Percentiles rank a stretch among this genome's conserved stretches.
These are phyloP conservation scores for Podabrus alpinus DNA, from an alignment of 2,888 invertebrate species.

Conservation along the genomic window DNA sequence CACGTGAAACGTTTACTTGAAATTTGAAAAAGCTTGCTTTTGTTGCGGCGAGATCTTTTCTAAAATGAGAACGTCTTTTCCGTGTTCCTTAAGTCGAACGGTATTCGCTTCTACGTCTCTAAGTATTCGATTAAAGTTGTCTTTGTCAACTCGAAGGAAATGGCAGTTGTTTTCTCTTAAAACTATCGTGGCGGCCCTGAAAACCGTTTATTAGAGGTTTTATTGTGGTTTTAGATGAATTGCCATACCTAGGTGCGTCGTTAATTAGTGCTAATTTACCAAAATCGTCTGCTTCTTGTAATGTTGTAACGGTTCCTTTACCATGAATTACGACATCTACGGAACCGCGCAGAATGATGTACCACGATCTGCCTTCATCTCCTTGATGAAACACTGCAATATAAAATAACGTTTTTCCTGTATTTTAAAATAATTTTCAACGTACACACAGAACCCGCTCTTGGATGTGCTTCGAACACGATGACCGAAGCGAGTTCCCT, in stretches of 20 bases:
- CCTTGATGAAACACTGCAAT: conserved; percentile 80
- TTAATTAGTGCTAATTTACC: conserved; percentile 85
- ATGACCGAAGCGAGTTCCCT: conserved; percentile 78
- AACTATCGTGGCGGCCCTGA: conserved; percentile 80
- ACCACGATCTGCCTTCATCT: conserved; percentile 84
- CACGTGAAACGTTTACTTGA: conserved; percentile 60
- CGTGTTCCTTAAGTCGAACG: conserved; percentile 80
- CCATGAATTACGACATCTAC: conserved; percentile 85
- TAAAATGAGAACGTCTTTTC: conserved; percentile 79
- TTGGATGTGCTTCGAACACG: conserved; percentile 78
- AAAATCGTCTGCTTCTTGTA: conserved; percentile 86
- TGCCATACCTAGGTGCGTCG: conserved; percentile 76
- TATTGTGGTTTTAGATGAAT: background rate
- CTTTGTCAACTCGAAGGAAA: conserved; percentile 81
- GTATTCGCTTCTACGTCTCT: conserved; percentile 88
- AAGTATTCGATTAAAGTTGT: conserved; percentile 81
- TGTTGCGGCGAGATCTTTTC: conserved; percentile 69
- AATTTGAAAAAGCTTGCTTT: conserved; percentile 60
- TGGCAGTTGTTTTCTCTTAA: conserved; percentile 82
- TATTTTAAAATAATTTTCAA: conserved; percentile 37
- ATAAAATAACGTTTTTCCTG: conserved; percentile 35
- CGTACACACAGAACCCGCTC: conserved; percentile 77
- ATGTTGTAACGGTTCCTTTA: conserved; percentile 79
- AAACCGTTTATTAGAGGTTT: conserved; percentile 10
- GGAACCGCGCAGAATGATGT: conserved; percentile 79